These are phyloP conservation scores for Platyura marginata DNA, from an alignment of 1,140 invertebrate species.

Conservation along the genomic window DNA sequence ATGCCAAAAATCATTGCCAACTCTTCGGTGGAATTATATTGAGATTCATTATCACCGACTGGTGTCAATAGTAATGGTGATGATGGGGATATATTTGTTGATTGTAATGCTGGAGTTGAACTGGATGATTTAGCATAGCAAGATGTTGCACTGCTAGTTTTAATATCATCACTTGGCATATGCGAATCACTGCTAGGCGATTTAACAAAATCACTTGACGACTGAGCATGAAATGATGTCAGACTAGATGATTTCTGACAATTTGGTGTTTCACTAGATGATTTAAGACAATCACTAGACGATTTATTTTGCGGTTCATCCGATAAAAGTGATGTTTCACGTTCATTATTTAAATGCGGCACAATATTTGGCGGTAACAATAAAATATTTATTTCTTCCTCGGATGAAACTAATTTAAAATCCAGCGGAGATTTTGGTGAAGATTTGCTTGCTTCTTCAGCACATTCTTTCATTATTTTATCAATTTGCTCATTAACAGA, in stretches of 20 bases:
- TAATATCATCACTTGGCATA: conserved; percentile 23
- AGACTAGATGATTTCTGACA: conserved; percentile 19
- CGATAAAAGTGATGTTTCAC: neutral
- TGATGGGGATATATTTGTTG: conserved; percentile 6
- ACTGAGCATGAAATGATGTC: conserved; percentile 22
- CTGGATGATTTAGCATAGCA: conserved; percentile 18
- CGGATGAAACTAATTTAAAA: neutral
- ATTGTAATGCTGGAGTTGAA: conserved; percentile 8
- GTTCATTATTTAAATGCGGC: too few species aligned
- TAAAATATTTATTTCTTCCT: neutral
- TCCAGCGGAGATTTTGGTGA: neutral
- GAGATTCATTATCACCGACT: conserved; percentile 17
- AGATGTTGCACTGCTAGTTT: conserved; percentile 23
- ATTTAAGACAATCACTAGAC: conserved; percentile 22
- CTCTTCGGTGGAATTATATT: conserved; percentile 40
- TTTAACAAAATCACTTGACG: conserved; percentile 22
- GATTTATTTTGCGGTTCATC: conserved; percentile 2
- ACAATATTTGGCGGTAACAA: neutral
- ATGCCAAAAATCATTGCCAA: conserved; percentile 35
- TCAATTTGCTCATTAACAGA: conserved; percentile 18
- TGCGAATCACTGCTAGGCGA: conserved; percentile 22
- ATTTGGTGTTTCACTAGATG: conserved; percentile 16
- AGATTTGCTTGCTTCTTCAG: conserved; percentile 10
- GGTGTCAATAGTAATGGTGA: conserved; percentile 16
- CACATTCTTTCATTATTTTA: conserved; percentile 23